Conservation (phyloP, 2,113 vertebrate genomes). For the Psephotus haematonotus region DNA sequence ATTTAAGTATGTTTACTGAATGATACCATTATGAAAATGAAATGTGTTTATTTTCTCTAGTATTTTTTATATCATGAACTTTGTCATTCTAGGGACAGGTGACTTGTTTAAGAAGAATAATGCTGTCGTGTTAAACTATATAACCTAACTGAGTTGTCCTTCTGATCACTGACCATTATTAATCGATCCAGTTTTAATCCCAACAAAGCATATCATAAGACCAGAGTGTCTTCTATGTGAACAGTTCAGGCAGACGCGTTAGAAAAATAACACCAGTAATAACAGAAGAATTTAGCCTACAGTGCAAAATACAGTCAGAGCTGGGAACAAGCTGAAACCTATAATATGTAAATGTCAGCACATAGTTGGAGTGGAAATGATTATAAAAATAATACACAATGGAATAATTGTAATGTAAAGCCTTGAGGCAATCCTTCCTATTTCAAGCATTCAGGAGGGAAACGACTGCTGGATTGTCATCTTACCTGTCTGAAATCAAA, state of each 20-base stretch:
- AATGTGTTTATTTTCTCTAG: background rate
- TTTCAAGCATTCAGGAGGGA: conserved; percentile 13
- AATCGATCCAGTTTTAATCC: conserved; percentile 8
- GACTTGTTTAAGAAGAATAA: background rate
- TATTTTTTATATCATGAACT: background rate
- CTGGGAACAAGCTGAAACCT: conserved; percentile 53
- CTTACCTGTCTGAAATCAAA: background rate
- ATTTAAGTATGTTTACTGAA: background rate
- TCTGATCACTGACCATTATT: conserved; percentile 46
- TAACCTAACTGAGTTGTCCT: background rate
- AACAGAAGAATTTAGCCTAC: conserved; percentile 47
- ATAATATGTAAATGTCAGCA: conserved; percentile 31
- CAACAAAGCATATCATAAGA: conserved; percentile 1
- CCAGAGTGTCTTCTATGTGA: background rate
- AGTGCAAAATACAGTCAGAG: conserved; percentile 29
- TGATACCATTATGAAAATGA: background rate
- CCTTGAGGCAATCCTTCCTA: conserved; percentile 22
- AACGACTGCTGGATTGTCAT: background rate
- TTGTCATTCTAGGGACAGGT: background rate
- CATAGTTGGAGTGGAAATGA: conserved; percentile 35
- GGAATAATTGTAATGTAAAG: conserved; percentile 30
- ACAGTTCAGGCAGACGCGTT: background rate
- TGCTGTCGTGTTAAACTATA: background rate
- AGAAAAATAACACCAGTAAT: conserved; percentile 11
- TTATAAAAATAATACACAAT: conserved; percentile 36